Evolutionary conservation across 2,797 vertebrate species (phyloP).

Genomic region (Periophthalmus magnuspinnatus): DNA sequence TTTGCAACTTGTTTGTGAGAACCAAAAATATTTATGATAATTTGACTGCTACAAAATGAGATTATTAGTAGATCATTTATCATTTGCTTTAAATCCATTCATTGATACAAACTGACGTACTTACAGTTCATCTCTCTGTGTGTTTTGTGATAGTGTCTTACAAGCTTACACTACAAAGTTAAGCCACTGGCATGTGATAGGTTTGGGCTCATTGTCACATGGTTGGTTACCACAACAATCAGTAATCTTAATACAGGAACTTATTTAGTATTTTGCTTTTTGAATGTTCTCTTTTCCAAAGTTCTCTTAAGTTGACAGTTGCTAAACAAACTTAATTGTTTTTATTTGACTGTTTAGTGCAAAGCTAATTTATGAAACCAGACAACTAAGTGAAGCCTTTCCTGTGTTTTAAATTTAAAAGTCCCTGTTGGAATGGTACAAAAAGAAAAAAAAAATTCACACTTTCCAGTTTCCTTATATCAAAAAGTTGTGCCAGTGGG

Average conservation of each 20-base stretch:
- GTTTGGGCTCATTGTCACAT: constrained; percentile 16
- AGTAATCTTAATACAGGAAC: not conserved
- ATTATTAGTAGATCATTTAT: too few species aligned
- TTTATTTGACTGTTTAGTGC: too few species aligned
- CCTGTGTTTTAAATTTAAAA: constrained; percentile 18
- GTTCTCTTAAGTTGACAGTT: constrained; percentile 20
- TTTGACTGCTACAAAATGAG: not conserved
- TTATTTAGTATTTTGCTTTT: not conserved
- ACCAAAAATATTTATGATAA: not conserved
- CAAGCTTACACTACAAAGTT: too few species aligned
- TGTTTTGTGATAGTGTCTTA: not conserved
- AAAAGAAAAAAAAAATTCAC: constrained; percentile 57
- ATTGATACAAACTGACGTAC: not conserved
- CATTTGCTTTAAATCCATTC: not conserved
- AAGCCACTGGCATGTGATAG: not conserved
- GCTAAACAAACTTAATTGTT: not conserved
- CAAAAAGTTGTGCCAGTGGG: not conserved
- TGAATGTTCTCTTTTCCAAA: not conserved
- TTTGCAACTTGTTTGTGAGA: not conserved
- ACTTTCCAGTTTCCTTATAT: constrained; percentile 50
- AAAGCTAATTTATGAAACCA: too few species aligned
- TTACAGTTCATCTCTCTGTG: not conserved
- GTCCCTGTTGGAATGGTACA: not conserved
- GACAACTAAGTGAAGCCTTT: constrained; percentile 26
- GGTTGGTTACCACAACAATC: constrained; percentile 3